Base-by-base conservation (phyloP, 2,888 invertebrate genomes). In the Cosmopolites sordidus region DNA sequence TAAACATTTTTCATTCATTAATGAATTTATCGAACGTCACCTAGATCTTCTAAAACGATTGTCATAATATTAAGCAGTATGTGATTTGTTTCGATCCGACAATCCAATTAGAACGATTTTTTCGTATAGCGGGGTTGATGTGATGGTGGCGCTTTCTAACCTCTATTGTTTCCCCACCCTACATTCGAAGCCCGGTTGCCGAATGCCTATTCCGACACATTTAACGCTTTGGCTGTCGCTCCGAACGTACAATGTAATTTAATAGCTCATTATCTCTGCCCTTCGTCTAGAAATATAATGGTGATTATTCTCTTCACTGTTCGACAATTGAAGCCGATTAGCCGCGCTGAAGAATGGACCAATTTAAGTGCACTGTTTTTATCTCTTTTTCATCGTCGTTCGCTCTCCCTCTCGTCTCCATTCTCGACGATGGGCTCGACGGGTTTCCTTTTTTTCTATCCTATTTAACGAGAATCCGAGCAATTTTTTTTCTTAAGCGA, bases 161-260 rank as follows among this genome's bases (percentile, higher is more conserved):
- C 22, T 8, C 22, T 22, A 3, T 8, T 22, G 4, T 8, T 22
- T 8, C 22, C 8, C 22, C 22, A 8, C 22, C 4, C 22, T 8
- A 8, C 22, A 5, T 8, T 8, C 22, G 4, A 22, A 22, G 3
- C 8, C 22, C 4, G 22, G 22, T 22, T 22, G 22, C 8, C 22
- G 22, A 22, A 22, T 22, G 22, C 22, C 30, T 41, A 40, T 51
- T 51, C 18, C 40, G 16, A 38, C 38, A 43, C 40, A 45, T 30
- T 51, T 45, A 40, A 45, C 38, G 43, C 43, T 43, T 38, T 37
- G 16, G 44, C 45, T 45, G 45, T 45, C 45, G 40, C 41, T 30
- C 50, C 40, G 44, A 50, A 51, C 29, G 51, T 51, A 51, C 51
- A 67, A 67, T 68, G 66, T 63, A 68, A 64, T 67, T 67, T 66